These are phyloP conservation scores for Xanthia togata DNA, from an alignment of 2,888 invertebrate genomes.

Conservation along the genomic window DNA sequence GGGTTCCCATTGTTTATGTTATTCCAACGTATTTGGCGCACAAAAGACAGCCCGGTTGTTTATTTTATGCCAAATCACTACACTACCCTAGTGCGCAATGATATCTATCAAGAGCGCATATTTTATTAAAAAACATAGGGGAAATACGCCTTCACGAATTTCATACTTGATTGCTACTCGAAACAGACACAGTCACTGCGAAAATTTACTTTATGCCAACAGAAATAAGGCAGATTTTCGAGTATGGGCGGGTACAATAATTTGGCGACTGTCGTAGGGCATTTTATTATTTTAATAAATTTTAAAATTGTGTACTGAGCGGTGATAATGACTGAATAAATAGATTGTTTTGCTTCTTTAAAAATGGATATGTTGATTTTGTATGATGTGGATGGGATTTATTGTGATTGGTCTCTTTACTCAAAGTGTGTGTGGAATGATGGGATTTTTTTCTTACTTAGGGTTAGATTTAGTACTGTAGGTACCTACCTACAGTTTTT, in stretches of 20 bases:
- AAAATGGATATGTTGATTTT: slow-evolving; percentile 66
- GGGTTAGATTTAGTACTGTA: background rate
- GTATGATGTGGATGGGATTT: slow-evolving; percentile 15
- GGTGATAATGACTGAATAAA: slow-evolving; percentile 70
- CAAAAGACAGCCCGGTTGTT: slow-evolving; percentile 86
- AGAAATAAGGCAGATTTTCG: background rate
- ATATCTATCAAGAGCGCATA: slow-evolving; percentile 85
- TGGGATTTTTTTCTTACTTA: background rate
- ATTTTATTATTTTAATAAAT: slow-evolving; percentile 77
- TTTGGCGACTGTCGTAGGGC: slow-evolving; percentile 34
- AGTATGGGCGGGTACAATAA: slow-evolving; percentile 1
- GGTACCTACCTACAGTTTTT: no score
- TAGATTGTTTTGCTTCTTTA: slow-evolving; percentile 48
- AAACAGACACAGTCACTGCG: background rate
- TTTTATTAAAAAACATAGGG: slow-evolving; percentile 88
- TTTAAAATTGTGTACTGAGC: slow-evolving; percentile 68
- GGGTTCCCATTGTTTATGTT: slow-evolving; percentile 87
- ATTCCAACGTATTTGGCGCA: slow-evolving; percentile 86
- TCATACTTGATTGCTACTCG: slow-evolving; percentile 48
- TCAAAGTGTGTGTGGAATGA: background rate
- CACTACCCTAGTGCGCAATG: slow-evolving; percentile 85
- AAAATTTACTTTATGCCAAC: slow-evolving; percentile 35
- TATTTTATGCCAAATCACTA: slow-evolving; percentile 89
- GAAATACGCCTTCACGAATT: slow-evolving; percentile 69
- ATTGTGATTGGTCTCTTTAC: background rate